Evolutionary conservation across 2,797 vertebrate genomes (phyloP).

Genomic region (Rhinella marina): DNA sequence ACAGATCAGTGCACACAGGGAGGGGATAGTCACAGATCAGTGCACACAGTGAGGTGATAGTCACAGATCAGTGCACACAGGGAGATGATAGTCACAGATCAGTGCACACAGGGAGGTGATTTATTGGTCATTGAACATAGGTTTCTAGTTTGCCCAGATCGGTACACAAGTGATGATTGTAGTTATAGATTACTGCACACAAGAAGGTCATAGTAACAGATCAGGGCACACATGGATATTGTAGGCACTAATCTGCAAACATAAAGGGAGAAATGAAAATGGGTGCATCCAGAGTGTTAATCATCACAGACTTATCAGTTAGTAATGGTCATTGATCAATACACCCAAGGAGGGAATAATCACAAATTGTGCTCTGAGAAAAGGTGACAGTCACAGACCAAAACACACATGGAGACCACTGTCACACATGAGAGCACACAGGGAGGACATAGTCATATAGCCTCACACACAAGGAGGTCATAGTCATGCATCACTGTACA

Average conservation of each 20-base stretch:
- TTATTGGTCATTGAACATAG: not conserved
- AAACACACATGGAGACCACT: not conserved
- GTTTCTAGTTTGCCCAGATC: not conserved
- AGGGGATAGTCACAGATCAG: conserved; percentile 1
- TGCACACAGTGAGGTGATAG: not conserved
- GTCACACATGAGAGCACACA: not conserved
- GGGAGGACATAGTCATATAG: not conserved
- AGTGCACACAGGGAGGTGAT: not conserved
- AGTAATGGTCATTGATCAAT: not conserved
- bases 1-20: no score
- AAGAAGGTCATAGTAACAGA: not conserved
- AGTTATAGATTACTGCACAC: not conserved
- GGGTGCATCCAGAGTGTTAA: no score
- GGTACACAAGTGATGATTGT: not conserved
- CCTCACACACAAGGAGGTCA: not conserved
- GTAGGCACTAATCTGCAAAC: no score
- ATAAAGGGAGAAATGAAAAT: not conserved
- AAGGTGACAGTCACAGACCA: not conserved
- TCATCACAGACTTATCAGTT: no score
- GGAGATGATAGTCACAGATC: not conserved
- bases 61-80: not conserved
- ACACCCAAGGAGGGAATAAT: not conserved
- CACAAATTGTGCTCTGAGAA: not conserved
- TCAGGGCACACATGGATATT: no score
- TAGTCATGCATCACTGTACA: not conserved